Percentiles rank a stretch among this genome's conserved stretches.
Evolutionary conservation across 2,888 invertebrate genomes (phyloP).

Genomic region (Andrena chrysosceles): DNA sequence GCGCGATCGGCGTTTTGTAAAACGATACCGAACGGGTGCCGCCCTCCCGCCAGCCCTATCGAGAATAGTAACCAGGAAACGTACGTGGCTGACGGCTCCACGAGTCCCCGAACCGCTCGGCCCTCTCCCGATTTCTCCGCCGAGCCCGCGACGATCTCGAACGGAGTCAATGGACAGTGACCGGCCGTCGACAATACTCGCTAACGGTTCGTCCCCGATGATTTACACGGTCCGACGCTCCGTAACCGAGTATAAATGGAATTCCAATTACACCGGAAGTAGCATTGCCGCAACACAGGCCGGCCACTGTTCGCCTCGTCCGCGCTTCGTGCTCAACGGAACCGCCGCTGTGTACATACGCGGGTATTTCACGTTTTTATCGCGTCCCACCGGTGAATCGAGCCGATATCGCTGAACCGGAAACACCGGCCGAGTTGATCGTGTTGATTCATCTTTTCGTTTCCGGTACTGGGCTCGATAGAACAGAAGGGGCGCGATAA

Average conservation of each 20-base stretch:
- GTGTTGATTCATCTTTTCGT: neutral
- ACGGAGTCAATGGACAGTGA: slow-evolving; percentile 20
- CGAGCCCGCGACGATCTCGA: neutral
- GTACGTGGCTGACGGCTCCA: neutral
- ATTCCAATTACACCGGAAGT: slow-evolving; percentile 65
- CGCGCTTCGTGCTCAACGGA: neutral
- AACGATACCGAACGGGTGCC: slow-evolving; percentile 42
- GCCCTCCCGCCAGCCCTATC: neutral
- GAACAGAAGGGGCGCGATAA: neutral
- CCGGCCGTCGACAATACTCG: slow-evolving; percentile 34
- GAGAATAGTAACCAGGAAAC: slow-evolving; percentile 38
- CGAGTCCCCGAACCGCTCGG: neutral
- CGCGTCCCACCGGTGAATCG: neutral
- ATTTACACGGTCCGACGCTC: slow-evolving; percentile 66
- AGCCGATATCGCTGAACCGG: neutral
- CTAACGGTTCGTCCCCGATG: slow-evolving; percentile 51
- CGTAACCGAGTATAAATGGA: slow-evolving; percentile 42
- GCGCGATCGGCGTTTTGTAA: slow-evolving; percentile 38
- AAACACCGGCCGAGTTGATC: neutral
- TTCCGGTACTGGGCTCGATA: neutral
- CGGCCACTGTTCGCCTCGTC: slow-evolving; percentile 32
- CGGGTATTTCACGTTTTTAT: neutral
- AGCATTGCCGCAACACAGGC: slow-evolving; percentile 45
- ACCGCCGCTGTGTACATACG: neutral
- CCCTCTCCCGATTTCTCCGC: neutral